phyloP scores from a whole-genome alignment of 2,113 vertebrate genomes.

The Oreochromis aureus region DNA sequence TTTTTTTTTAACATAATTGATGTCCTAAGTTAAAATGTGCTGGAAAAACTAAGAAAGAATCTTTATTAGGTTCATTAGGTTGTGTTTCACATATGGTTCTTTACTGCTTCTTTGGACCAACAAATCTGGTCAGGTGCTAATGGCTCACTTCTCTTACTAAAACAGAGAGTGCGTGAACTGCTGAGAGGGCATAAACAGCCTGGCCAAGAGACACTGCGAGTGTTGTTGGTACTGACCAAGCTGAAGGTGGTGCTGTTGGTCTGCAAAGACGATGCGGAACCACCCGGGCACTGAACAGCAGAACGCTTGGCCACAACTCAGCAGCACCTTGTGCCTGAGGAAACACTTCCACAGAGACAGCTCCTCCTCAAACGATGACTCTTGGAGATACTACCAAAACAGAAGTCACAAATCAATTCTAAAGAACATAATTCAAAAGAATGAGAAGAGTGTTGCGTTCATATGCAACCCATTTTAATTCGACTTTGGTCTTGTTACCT shows the following conservation, averaged over 20 bases:
- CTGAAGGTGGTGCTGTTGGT: conserved; percentile 74
- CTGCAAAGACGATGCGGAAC: conserved; percentile 91
- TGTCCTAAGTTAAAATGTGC: background rate
- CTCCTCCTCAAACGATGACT: conserved; percentile 85
- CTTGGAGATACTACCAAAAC: conserved; percentile 77
- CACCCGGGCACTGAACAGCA: conserved; percentile 86
- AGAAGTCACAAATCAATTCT: background rate
- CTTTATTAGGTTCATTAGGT: too few species aligned
- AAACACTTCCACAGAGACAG: conserved; percentile 80
- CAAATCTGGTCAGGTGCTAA: background rate
- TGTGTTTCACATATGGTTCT: too few species aligned
- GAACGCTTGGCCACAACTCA: conserved; percentile 85
- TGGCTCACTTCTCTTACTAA: background rate
- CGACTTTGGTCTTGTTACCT: conserved; percentile 68
- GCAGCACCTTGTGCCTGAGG: conserved; percentile 83
- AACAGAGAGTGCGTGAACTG: background rate
- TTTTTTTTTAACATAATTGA: background rate
- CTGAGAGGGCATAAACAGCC: background rate
- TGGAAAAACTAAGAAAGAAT: background rate
- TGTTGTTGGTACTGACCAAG: conserved; percentile 76
- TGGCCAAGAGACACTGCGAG: background rate
- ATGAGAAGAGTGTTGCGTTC: background rate
- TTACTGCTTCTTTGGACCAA: background rate
- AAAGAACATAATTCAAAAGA: background rate
- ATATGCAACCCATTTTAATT: rapidly evolving